These are phyloP conservation scores for Galerucella calmariensis DNA, from an alignment of 2,888 invertebrate genomes.

Conservation along the genomic window DNA sequence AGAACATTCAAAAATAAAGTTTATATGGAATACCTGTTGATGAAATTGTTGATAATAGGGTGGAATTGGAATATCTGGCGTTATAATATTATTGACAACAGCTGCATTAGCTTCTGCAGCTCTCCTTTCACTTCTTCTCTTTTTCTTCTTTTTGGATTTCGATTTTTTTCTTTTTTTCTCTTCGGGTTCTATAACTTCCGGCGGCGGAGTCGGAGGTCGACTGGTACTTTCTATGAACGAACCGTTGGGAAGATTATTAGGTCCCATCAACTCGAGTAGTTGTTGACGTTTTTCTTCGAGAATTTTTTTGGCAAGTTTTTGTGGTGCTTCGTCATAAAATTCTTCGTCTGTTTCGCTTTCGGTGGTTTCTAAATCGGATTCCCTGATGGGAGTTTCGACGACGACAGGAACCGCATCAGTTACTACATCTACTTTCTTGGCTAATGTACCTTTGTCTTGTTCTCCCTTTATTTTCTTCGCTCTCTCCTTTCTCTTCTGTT, in stretches of 20 bases:
- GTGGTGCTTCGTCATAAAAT: slow-evolving; percentile 87
- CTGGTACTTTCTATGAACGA: slow-evolving; percentile 71
- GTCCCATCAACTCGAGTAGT: slow-evolving; percentile 73
- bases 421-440: slow-evolving; percentile 66
- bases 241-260: slow-evolving; percentile 63
- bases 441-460: slow-evolving; percentile 60
- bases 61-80: slow-evolving; percentile 64
- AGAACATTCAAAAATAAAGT: neutral
- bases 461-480: slow-evolving; percentile 58
- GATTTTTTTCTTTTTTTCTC: slow-evolving; percentile 73
- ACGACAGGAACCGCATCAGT: slow-evolving; percentile 52
- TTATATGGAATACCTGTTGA: slow-evolving; percentile 38
- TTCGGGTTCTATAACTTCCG: slow-evolving; percentile 61
- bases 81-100: slow-evolving; percentile 61
- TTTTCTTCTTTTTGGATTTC: slow-evolving; percentile 66
- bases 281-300: slow-evolving; percentile 81
- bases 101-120: slow-evolving; percentile 63
- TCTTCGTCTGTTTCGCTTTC: slow-evolving; percentile 90
- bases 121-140: slow-evolving; percentile 66
- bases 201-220: slow-evolving; percentile 73
- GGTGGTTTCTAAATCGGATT: slow-evolving; percentile 87
- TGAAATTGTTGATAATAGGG: slow-evolving; percentile 55
- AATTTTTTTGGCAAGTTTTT: slow-evolving; percentile 77
- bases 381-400: slow-evolving; percentile 74
- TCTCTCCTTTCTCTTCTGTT: slow-evolving; percentile 60